Evolutionary conservation across 2,888 invertebrate genomes (phyloP), one percentile per base, ranked within the genome.

Genomic region (Diadegma fenestrale): DNA sequence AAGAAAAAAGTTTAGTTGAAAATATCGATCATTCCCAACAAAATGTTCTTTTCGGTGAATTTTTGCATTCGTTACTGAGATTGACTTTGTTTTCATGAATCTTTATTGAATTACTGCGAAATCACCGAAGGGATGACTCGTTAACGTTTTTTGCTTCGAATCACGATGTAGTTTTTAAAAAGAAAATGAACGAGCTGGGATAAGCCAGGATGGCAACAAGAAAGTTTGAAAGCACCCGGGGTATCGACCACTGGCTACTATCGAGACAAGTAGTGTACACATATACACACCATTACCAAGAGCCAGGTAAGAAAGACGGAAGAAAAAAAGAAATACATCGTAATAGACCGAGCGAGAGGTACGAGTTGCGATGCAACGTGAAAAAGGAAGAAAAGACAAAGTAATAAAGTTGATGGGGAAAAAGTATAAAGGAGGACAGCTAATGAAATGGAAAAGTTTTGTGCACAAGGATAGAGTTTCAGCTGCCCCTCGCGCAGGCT

Each of bases 401-500:
- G 91, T 92, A 92, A 92, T 92, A 91, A 92, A 92, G 91, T 90
- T 92, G 91, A 92, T 90, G 89, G 90, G 58, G 85, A 86, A 87
- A 78, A 66, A 86, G 85, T 87, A 87, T 87, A 87, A 86, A 87
- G 79, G 86, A 86, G 87, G 88, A 88, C 81, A 82, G 88, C 89
- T 93, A 93, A 93, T 92, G 93, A 92, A 92, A 93, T 93, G 93
- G 92, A 91, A 93, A 93, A 93, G 93, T 93, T 93, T 93, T 87
- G 88, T 89, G 89, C 85, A 79, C 22, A n/a, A 54, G 73, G 66
- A 71, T 80, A 77, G 64, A 51, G 87, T 85, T 89, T 88, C 58
- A 58, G 14, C 33, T 54, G 22, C 86, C 88, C 90, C 87, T 88
- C 80, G n/a, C n/a, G n/a, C n/a, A 85, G 84, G 61, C 66, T 80